These are phyloP conservation scores for Emydura subglobosa DNA, from an alignment of 2,113 vertebrate species.

Conservation along the genomic window DNA sequence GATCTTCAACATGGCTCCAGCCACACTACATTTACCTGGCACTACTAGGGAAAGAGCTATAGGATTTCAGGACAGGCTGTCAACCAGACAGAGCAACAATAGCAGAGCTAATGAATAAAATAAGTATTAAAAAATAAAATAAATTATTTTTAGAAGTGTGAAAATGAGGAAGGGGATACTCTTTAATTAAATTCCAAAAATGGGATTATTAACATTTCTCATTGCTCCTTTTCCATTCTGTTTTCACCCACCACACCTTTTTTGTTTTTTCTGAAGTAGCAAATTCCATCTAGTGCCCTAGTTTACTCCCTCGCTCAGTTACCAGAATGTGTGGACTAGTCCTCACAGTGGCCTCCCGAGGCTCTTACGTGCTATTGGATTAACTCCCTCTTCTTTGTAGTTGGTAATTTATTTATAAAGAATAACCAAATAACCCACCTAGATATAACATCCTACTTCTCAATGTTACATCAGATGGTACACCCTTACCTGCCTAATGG, in stretches of 20 bases:
- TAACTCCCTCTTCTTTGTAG: neutral
- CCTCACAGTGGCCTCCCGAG: rapidly evolving
- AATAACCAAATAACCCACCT: rapidly evolving
- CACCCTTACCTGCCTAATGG: rapidly evolving
- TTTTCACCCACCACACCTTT: neutral
- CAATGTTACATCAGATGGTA: neutral
- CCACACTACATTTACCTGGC: neutral
- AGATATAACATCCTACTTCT: neutral
- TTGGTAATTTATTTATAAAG: neutral
- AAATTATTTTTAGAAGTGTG: neutral
- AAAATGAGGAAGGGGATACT: neutral
- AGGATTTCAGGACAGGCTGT: neutral
- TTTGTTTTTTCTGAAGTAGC: neutral
- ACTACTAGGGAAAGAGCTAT: neutral
- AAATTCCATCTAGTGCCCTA: neutral
- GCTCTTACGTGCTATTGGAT: neutral
- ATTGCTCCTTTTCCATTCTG: neutral
- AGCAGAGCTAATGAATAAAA: neutral
- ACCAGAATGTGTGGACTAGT: neutral
- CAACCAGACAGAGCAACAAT: neutral
- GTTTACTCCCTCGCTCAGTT: neutral
- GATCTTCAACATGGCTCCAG: neutral
- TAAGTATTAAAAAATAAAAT: neutral
- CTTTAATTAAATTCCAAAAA: neutral
- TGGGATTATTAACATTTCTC: neutral